These are phyloP conservation scores for Germaria angustata DNA, from an alignment of 2,888 invertebrate species.

Conservation along the genomic window DNA sequence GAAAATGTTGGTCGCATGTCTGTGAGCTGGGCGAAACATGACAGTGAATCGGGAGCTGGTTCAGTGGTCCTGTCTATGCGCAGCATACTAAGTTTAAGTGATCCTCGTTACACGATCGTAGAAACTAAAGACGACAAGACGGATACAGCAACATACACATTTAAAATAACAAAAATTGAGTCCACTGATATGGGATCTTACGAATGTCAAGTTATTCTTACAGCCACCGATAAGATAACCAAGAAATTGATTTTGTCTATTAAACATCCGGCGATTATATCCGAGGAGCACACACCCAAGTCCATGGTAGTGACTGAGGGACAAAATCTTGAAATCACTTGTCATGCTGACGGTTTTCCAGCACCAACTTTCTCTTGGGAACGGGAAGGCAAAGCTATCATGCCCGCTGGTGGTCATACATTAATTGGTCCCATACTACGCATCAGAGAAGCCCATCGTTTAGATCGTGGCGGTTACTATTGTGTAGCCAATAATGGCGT, in stretches of 20 bases:
- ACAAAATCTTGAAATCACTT: slow-evolving; percentile 81
- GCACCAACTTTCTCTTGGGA: slow-evolving; percentile 86
- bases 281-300: slow-evolving; percentile 74
- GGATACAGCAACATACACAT: slow-evolving; percentile 74
- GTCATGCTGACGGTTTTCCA: slow-evolving; percentile 89
- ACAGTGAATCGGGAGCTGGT: slow-evolving; percentile 73
- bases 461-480: slow-evolving; percentile 79
- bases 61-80: slow-evolving; percentile 77
- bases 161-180: slow-evolving; percentile 77
- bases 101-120: slow-evolving; percentile 75
- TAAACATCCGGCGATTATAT: slow-evolving; percentile 77
- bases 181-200: slow-evolving; percentile 77
- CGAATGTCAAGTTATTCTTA: slow-evolving; percentile 78
- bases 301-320: slow-evolving; percentile 75
- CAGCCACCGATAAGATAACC: slow-evolving; percentile 75
- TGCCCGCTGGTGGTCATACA: slow-evolving; percentile 77
- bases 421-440: slow-evolving; percentile 74
- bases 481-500: slow-evolving; percentile 79
- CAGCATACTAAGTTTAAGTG: slow-evolving; percentile 74
- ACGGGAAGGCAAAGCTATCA: slow-evolving; percentile 83
- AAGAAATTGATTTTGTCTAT: slow-evolving; percentile 76
- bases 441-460: slow-evolving; percentile 75
- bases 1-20: slow-evolving; percentile 75
- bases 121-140: slow-evolving; percentile 71
- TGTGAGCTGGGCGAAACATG: slow-evolving; percentile 77